These are phyloP conservation scores for Chiloscyllium plagiosum DNA, from an alignment of 2,113 vertebrate species.

Conservation along the genomic window DNA sequence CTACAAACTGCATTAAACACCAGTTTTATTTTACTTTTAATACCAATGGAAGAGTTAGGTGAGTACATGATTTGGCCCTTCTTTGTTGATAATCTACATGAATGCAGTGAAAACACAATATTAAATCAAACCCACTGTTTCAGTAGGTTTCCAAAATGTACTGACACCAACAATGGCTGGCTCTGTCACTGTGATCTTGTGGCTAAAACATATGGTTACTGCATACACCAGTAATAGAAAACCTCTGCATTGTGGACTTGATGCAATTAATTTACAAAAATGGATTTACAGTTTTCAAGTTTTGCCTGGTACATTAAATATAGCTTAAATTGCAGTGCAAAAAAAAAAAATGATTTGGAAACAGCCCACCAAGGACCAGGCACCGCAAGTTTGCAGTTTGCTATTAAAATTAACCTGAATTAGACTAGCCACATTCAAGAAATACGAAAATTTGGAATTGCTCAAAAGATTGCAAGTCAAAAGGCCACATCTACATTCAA, in stretches of 20 bases:
- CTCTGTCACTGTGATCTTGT: background rate
- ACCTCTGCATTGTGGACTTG: background rate
- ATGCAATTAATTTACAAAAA: background rate
- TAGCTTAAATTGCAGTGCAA: background rate
- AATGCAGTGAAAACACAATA: background rate
- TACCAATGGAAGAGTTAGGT: background rate
- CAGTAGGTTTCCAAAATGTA: background rate
- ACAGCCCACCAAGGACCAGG: background rate
- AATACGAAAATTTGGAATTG: background rate
- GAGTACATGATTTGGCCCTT: background rate
- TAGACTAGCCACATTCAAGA: background rate
- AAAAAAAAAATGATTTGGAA: background rate
- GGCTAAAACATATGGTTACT: background rate
- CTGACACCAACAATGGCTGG: background rate
- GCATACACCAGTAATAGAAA: background rate
- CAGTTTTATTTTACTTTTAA: background rate
- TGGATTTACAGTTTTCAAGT: background rate
- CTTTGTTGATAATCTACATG: background rate
- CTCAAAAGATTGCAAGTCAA: background rate
- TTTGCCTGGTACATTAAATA: background rate
- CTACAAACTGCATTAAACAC: background rate
- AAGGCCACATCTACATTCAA: background rate
- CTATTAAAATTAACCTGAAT: background rate
- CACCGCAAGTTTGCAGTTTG: background rate
- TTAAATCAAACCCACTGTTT: background rate